These are phyloP conservation scores for Myotis myotis DNA, from an alignment of 2,797 vertebrate genomes.

Conservation along the genomic window DNA sequence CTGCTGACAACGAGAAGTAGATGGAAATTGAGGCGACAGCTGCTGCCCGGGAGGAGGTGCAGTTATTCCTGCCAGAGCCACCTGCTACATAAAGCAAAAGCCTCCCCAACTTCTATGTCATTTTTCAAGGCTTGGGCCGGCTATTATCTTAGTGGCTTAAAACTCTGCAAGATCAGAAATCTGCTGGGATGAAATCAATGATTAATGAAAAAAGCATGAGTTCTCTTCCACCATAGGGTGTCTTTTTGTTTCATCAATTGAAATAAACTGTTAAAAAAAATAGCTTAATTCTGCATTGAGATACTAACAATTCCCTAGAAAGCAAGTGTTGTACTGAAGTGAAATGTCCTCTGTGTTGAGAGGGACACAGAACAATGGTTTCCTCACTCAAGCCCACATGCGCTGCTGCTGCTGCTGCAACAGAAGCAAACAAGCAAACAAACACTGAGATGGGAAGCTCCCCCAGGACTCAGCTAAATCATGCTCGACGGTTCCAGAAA, in stretches of 20 bases:
- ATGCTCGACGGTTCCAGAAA: not conserved
- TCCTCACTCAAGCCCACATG: not conserved
- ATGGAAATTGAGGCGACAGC: not conserved
- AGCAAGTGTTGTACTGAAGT: not conserved
- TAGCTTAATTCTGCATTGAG: not conserved
- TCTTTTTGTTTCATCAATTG: not conserved
- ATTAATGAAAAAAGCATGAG: not conserved
- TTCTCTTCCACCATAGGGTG: not conserved
- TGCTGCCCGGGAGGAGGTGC: not conserved
- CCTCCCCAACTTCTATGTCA: not conserved
- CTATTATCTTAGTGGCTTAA: not conserved
- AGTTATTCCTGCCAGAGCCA: not conserved
- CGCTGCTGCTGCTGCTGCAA: not conserved
- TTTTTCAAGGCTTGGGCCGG: not conserved
- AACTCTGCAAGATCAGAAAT: not conserved
- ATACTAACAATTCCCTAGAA: not conserved
- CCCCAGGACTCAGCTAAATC: not conserved
- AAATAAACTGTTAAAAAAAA: not conserved
- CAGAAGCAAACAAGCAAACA: not conserved
- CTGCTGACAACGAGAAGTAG: not conserved
- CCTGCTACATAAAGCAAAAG: not conserved
- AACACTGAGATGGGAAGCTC: not conserved
- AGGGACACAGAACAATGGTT: not conserved
- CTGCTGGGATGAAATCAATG: not conserved
- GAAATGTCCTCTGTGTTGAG: not conserved